Conservation (phyloP, 2,113 vertebrate genomes). For the Petaurus breviceps region DNA sequence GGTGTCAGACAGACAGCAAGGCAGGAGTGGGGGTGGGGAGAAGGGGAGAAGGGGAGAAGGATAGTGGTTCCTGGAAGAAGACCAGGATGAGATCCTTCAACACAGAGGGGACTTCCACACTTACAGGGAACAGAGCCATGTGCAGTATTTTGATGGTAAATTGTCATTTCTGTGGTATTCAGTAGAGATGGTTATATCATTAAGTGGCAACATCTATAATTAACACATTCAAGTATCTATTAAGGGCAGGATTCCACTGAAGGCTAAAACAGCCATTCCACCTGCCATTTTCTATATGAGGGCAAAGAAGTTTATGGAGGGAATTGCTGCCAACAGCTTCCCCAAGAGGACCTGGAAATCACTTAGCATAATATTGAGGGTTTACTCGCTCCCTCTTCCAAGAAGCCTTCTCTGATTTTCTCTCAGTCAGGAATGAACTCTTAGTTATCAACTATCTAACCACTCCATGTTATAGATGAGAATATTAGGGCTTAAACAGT, state of each 20-base stretch:
- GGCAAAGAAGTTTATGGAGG: slow-evolving; percentile 73
- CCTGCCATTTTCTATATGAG: slow-evolving; percentile 77
- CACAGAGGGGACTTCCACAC: slow-evolving; percentile 41
- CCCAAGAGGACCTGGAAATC: slow-evolving; percentile 42
- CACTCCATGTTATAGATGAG: background rate
- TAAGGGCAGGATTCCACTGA: slow-evolving; percentile 79
- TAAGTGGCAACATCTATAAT: slow-evolving; percentile 82
- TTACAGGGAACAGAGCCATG: slow-evolving; percentile 62
- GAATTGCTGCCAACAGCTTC: slow-evolving; percentile 77
- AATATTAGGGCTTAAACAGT: background rate
- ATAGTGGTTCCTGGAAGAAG: accelerated
- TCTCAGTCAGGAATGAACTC: background rate
- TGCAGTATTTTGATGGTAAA: slow-evolving; percentile 78
- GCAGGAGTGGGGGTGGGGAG: accelerated
- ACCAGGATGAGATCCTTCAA: background rate
- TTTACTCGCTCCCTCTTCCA: background rate
- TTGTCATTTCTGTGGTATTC: slow-evolving; percentile 77
- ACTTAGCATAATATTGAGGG: slow-evolving; percentile 69
- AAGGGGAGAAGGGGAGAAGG: no score
- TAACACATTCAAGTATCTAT: slow-evolving; percentile 83
- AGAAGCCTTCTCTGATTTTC: background rate
- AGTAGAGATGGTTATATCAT: slow-evolving; percentile 81
- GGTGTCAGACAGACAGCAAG: background rate
- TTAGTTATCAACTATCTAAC: background rate
- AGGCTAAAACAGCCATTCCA: slow-evolving; percentile 80